phyloP scores from a whole-genome alignment of 1,140 invertebrate genomes.

The Agraylea sexmaculata region DNA sequence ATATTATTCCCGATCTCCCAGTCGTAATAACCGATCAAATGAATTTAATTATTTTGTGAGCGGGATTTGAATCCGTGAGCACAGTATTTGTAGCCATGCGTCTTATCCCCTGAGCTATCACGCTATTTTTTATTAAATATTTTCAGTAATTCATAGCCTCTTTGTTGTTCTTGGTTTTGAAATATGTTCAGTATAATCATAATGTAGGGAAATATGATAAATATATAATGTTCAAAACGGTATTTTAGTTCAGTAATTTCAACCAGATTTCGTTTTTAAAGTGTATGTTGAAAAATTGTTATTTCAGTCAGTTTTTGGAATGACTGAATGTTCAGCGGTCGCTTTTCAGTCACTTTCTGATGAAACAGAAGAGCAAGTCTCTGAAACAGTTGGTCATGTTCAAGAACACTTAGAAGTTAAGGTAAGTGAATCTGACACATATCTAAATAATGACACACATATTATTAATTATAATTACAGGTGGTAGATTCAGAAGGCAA shows the following conservation, averaged over 20 bases:
- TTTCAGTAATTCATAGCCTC: too few species aligned
- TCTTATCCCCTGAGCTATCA: too few species aligned
- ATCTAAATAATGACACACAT: background rate
- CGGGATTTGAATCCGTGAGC: too few species aligned
- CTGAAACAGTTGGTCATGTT: constrained; percentile 66
- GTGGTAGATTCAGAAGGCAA: constrained; percentile 56
- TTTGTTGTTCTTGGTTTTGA: background rate
- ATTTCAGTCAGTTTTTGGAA: constrained; percentile 69
- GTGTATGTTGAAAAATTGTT: constrained; percentile 15
- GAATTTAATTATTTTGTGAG: too few species aligned
- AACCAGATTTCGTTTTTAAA: too few species aligned
- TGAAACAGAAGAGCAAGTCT: constrained; percentile 53
- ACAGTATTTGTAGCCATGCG: too few species aligned
- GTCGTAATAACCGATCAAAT: too few species aligned
- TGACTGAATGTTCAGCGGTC: constrained; percentile 76
- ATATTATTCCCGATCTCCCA: too few species aligned
- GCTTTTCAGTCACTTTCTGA: constrained; percentile 52
- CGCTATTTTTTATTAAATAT: too few species aligned
- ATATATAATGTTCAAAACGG: constrained; percentile 14
- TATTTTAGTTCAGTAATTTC: constrained; percentile 6
- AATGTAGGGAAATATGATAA: background rate
- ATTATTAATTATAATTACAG: constrained; percentile 24
- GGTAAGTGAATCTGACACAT: constrained; percentile 23
- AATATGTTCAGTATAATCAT: background rate
- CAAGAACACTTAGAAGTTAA: constrained; percentile 70